Evolutionary conservation across 2,797 vertebrate genomes (phyloP).

Genomic region (Ciconia nigra): DNA sequence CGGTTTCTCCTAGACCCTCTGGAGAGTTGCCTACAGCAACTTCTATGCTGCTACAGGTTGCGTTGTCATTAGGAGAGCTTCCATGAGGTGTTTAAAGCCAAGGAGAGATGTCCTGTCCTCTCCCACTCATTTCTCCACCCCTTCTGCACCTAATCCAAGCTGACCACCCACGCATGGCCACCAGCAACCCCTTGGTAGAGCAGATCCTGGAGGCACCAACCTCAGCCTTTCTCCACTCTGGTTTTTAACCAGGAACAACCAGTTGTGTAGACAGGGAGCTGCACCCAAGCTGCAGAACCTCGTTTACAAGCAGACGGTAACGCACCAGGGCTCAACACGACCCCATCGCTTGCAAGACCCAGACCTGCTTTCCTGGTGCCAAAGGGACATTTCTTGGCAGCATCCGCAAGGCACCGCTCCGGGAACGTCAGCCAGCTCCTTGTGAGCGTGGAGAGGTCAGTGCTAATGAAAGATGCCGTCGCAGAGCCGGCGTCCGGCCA

Average conservation of each 20-base stretch:
- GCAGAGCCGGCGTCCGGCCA: conserved; percentile 3
- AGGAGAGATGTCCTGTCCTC: background rate
- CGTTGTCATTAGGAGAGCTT: background rate
- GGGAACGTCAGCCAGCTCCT: background rate
- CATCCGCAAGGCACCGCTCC: rapidly evolving
- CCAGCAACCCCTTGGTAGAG: background rate
- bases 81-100: background rate
- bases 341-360: background rate
- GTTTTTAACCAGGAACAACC: background rate
- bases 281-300: background rate
- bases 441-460: conserved; percentile 9
- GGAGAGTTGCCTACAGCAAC: background rate
- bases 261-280: background rate
- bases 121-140: background rate
- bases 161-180: rapidly evolving
- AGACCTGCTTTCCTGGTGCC: background rate
- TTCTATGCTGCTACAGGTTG: rapidly evolving
- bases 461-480: conserved; percentile 70
- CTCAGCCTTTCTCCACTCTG: background rate
- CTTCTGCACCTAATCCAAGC: background rate
- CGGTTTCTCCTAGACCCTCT: background rate
- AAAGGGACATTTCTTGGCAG: background rate
- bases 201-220: background rate
- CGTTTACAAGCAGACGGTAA: background rate
- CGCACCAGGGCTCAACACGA: background rate